Evolutionary conservation across 2,113 vertebrate species (phyloP).

Genomic region (Cepphus grylle): DNA sequence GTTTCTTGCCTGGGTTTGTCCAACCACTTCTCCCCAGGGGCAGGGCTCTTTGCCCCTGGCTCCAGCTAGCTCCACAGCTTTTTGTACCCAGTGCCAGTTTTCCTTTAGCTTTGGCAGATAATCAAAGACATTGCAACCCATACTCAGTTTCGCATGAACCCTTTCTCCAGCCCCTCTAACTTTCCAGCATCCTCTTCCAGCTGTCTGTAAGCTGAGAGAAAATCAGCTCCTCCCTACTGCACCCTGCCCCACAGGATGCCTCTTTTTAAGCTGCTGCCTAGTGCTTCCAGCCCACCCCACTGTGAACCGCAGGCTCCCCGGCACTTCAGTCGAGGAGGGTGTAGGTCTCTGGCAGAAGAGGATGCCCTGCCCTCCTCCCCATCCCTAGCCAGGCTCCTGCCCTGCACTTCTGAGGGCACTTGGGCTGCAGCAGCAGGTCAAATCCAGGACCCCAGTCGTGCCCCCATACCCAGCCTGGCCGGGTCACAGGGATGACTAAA

Average conservation of each 20-base stretch:
- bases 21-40: neutral
- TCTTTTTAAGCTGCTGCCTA: neutral
- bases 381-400: neutral
- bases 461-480: neutral
- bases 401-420: neutral
- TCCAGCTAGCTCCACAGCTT: neutral
- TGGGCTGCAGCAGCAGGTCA: neutral
- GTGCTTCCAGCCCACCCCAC: neutral
- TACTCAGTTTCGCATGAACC: neutral
- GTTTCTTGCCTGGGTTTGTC: neutral
- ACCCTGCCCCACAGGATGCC: neutral
- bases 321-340: neutral
- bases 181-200: slow-evolving; percentile 25
- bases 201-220: neutral
- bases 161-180: neutral
- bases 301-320: neutral
- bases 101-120: neutral
- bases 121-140: neutral
- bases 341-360: neutral
- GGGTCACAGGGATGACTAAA: neutral
- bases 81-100: neutral
- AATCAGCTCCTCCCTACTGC: neutral
- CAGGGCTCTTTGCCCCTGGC: neutral
- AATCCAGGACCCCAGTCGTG: neutral
- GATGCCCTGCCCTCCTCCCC: neutral